Conservation (phyloP, 1,140 invertebrate genomes). For the Belonocnema kinseyi region DNA sequence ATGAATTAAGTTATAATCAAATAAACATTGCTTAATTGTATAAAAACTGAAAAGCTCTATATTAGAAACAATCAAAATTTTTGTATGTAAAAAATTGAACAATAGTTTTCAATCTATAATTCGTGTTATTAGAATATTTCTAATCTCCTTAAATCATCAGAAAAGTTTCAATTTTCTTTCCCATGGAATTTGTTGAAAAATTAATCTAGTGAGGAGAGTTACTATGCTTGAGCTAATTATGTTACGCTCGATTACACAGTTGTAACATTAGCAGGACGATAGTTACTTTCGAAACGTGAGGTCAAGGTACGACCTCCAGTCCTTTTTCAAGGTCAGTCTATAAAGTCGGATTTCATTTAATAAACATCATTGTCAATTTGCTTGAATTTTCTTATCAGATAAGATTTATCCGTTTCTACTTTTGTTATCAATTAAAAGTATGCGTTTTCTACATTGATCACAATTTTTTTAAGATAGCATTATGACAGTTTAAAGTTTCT, state of each 20-base stretch:
- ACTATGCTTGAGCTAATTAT: constrained; percentile 18
- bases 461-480: too few species aligned
- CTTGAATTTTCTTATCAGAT: neutral
- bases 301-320: constrained; percentile 34
- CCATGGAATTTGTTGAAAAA: neutral
- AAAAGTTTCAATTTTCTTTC: neutral
- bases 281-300: constrained; percentile 34
- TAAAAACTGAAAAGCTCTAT: too few species aligned
- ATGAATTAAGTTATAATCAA: too few species aligned
- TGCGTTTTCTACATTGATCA: neutral
- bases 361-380: neutral
- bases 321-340: neutral
- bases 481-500: too few species aligned
- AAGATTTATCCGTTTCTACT: too few species aligned
- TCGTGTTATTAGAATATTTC: too few species aligned
- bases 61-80: too few species aligned
- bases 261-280: constrained; percentile 19
- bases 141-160: neutral
- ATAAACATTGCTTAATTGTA: too few species aligned
- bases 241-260: constrained; percentile 32
- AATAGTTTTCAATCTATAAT: too few species aligned
- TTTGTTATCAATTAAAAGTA: too few species aligned
- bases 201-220: constrained; percentile 1
- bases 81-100: too few species aligned
- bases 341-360: neutral